Evolutionary conservation across 92 coral and sea anemone genomes (phyloP).

Genomic region (Metridium senile): DNA sequence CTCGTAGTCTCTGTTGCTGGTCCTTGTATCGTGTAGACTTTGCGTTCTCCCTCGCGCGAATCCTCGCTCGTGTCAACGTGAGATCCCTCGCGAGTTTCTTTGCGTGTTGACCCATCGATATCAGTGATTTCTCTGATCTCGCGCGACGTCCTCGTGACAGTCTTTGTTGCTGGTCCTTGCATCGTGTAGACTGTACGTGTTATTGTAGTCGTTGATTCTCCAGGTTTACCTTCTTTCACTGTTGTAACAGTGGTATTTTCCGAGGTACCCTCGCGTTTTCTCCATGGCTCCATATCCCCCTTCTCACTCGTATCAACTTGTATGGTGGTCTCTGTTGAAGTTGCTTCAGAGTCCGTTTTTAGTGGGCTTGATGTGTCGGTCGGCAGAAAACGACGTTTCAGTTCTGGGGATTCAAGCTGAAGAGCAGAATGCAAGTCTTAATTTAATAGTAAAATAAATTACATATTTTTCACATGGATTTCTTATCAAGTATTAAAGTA

Average conservation of each 20-base stretch:
- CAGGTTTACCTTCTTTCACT: not conserved
- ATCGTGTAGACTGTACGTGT: not conserved
- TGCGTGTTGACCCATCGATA: not conserved
- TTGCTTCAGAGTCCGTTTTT: not conserved
- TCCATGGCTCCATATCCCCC: not conserved
- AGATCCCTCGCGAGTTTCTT: not conserved
- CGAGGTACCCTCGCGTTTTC: not conserved
- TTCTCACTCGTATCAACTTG: not conserved
- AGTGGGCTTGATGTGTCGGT: constrained; percentile 5
- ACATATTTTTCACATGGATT: no score
- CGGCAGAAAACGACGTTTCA: not conserved
- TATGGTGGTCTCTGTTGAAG: constrained; percentile 20
- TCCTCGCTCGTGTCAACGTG: not conserved
- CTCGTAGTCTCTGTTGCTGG: constrained; percentile 3
- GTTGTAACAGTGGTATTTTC: not conserved
- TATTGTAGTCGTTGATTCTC: not conserved
- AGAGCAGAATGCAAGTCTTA: no score
- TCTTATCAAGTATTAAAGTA: no score
- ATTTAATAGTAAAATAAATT: no score
- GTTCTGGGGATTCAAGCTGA: not conserved
- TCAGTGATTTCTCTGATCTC: constrained; percentile 1
- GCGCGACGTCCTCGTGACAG: not conserved
- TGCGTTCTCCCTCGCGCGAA: not conserved
- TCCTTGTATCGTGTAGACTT: not conserved
- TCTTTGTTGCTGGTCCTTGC: not conserved